Evolutionary conservation across 2,797 vertebrate species (phyloP).

Genomic region (Phataginus tetradactyla): DNA sequence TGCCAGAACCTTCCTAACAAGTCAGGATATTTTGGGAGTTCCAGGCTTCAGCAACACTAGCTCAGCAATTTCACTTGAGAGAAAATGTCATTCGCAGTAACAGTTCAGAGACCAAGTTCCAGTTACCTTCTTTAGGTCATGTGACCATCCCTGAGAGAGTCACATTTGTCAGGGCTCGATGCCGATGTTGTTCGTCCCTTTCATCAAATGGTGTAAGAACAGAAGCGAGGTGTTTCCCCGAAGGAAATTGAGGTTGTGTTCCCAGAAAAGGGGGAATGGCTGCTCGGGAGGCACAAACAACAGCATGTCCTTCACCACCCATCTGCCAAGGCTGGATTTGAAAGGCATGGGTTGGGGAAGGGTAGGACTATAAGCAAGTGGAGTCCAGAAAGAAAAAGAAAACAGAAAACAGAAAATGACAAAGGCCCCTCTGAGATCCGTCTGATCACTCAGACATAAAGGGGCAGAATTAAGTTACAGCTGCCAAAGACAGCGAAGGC

Average conservation of each 20-base stretch:
- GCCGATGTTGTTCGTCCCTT: neutral
- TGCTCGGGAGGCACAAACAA: neutral
- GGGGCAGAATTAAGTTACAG: neutral
- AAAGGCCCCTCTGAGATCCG: fast-evolving
- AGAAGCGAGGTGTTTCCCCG: neutral
- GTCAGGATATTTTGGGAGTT: neutral
- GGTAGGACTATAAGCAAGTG: neutral
- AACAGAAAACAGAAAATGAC: neutral
- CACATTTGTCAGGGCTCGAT: neutral
- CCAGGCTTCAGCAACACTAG: neutral
- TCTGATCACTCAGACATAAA: neutral
- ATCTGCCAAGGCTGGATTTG: neutral
- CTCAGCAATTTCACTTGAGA: neutral
- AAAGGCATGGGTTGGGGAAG: neutral
- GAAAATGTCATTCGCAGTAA: neutral
- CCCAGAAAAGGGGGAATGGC: neutral
- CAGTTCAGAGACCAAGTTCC: neutral
- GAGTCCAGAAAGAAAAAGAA: neutral
- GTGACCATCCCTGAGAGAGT: neutral
- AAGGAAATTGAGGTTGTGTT: neutral
- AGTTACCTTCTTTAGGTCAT: neutral
- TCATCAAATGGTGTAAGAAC: neutral
- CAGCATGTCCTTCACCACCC: neutral
- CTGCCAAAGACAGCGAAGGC: neutral
- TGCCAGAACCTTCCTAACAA: neutral